Base-by-base conservation (phyloP, 2,888 invertebrate species). In the Cryptophagus acutangulus region DNA sequence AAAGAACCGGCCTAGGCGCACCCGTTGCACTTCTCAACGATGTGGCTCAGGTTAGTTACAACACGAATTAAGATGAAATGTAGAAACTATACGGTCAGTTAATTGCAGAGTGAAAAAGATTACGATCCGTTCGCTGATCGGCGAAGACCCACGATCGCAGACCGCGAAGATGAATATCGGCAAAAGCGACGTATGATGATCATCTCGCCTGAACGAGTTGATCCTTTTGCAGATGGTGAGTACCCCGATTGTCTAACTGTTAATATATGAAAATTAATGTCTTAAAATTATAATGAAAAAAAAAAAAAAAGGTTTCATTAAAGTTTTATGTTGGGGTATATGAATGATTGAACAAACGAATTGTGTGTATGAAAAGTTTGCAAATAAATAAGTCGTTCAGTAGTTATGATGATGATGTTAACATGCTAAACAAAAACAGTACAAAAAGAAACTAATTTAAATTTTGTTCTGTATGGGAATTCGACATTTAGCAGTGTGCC, bases 161-260 rank as follows among this genome's bases (percentile, higher is more conserved):
- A 97, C 59, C 79, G 94, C 52, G 96, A 97, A 73, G 94, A 96
- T 81, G 96, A 97, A 66, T 99, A 99, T 65, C 79, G 91, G 40
- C 87, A 87, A 59, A 86, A 88, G 58, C 78, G 92, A 55, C 79
- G 92, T 45, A 77, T 87, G 69, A 84, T 90, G 79, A 87, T 97
- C 48, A 94, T 99, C 62, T 99, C 99, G 2, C 99, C 99, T 1
- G 96, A 94, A 64, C 79, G 99, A 60, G 82, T 87, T 54, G 99
- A 99, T 77, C 94, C 94, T 20, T 99, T 99, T 77, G 92, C 94
- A 63, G 93, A 95, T 78, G 95, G 94, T 93, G 77, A 73, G 81
- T 77, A 54, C 38, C 14, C 14, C 24, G 9, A 6, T 20, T 9
- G 9, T 5, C 9, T 12, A 26, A 26, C 26, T 3, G 3, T n/a